Evolutionary conservation across 2,797 vertebrate species (phyloP).

Genomic region (Neosalanx taihuensis): DNA sequence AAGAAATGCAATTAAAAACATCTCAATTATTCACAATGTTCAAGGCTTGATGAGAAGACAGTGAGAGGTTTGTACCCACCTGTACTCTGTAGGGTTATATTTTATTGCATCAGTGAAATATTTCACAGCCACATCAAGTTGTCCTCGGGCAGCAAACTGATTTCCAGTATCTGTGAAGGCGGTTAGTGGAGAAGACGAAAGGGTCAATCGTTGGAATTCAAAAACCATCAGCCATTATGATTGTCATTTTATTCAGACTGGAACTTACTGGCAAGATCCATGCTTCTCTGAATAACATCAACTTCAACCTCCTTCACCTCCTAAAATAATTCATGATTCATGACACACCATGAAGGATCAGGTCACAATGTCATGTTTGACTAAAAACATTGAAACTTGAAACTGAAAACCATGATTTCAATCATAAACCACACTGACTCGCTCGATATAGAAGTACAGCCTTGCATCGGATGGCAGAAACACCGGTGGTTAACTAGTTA

Average conservation of each 20-base stretch:
- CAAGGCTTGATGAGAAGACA: not conserved
- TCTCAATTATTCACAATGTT: not conserved
- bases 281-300: conserved; percentile 59
- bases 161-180: conserved; percentile 69
- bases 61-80: conserved; percentile 51
- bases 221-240: not conserved
- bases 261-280: conserved; percentile 67
- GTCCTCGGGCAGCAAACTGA: conserved; percentile 64
- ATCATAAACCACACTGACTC: too few species aligned
- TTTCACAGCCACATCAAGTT: conserved; percentile 66
- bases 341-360: not conserved
- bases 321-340: conserved; percentile 29
- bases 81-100: conserved; percentile 79
- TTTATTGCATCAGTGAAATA: conserved; percentile 80
- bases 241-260: not conserved
- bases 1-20: not conserved
- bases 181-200: not conserved
- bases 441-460: too few species aligned
- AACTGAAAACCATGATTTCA: too few species aligned
- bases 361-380: too few species aligned
- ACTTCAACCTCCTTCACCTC: conserved; percentile 22
- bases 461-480: too few species aligned
- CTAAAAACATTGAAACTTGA: not conserved
- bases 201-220: not conserved
- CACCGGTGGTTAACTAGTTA: too few species aligned